A percentile compares a stretch with the other conserved stretches of the same genome.
These are phyloP conservation scores for Pica pica DNA, from an alignment of 2,113 vertebrate genomes.

Conservation along the genomic window DNA sequence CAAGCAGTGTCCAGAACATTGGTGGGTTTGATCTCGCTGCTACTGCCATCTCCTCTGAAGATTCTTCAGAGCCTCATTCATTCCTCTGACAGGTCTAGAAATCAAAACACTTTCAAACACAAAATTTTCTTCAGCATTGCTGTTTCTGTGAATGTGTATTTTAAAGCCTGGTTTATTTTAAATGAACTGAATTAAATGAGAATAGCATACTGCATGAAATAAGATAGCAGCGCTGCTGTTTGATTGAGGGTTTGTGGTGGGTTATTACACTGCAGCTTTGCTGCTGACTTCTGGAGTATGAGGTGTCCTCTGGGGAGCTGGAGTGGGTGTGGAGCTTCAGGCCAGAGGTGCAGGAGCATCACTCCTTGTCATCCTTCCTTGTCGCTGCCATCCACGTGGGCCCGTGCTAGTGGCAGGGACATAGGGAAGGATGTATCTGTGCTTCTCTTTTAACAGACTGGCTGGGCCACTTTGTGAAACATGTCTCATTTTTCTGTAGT, in stretches of 20 bases:
- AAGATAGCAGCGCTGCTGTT: fast-evolving
- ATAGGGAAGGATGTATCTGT: background rate
- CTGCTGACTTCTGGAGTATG: fast-evolving
- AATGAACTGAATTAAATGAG: background rate
- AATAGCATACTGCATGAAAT: background rate
- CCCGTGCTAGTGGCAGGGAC: fast-evolving
- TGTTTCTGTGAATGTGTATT: background rate
- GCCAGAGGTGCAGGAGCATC: background rate
- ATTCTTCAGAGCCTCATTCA: fast-evolving
- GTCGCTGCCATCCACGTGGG: fast-evolving
- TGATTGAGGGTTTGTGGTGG: background rate
- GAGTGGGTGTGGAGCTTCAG: background rate
- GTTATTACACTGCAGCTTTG: background rate
- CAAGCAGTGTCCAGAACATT: background rate
- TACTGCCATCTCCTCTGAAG: background rate
- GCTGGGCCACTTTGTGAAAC: background rate
- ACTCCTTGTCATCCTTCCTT: background rate
- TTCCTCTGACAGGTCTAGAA: background rate
- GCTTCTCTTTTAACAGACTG: background rate
- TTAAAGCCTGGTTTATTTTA: background rate
- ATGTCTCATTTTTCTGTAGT: fast-evolving
- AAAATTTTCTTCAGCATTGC: background rate
- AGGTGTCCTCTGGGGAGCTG: background rate
- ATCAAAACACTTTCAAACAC: background rate
- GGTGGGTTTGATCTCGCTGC: background rate